Evolutionary conservation across 2,113 vertebrate species (phyloP), one percentile per base, ranked within the genome.

Genomic region (Sander vitreus): DNA sequence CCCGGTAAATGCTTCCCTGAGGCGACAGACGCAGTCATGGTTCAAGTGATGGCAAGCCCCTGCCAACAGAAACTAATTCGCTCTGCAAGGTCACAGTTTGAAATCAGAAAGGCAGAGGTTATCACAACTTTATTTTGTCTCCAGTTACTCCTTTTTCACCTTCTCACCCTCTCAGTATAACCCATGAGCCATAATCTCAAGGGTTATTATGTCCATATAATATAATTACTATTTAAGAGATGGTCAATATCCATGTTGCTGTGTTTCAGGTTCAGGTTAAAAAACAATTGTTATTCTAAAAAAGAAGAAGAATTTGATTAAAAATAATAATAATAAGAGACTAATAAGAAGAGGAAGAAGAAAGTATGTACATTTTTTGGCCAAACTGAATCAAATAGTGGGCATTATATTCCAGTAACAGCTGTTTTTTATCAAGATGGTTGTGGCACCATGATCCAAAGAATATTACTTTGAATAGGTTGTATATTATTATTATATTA

Each of bases 31-130:
- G 15, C 70, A 43, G 45, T 83, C 71, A 60, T 1, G 36, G 69
- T 73, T 92, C 84, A 90, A 87, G 91, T 88, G 59, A 80, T 73
- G 71, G 33, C 88, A 92, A 74, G 91, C 76, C 88, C 74, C 39
- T 43, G 39, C 39, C 39, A 10, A 16, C 1, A 39, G 30, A 74
- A 64, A 75, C 3, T 3, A 36, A 58, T 5, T 23, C 4, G 3
- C 15, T 11, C 36, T 66, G 9, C 2, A 23, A 48, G 43, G 39
- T 76, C 57, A 86, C 21, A 19, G n/a, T 69, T n/a, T 65, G 15
- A 72, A 66, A 54, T 3, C 51, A 76, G 19, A 30, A 19, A 48
- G 33, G 4, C 45, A 59, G 0, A 36, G 6, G 45, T 2, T 55
- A 55, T 16, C 55, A 3, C 47, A 47, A 13, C n/a, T 33, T 33